These are phyloP conservation scores for Actinernus sp. DNA, from an alignment of 92 coral and sea anemone genomes.

Conservation along the genomic window DNA sequence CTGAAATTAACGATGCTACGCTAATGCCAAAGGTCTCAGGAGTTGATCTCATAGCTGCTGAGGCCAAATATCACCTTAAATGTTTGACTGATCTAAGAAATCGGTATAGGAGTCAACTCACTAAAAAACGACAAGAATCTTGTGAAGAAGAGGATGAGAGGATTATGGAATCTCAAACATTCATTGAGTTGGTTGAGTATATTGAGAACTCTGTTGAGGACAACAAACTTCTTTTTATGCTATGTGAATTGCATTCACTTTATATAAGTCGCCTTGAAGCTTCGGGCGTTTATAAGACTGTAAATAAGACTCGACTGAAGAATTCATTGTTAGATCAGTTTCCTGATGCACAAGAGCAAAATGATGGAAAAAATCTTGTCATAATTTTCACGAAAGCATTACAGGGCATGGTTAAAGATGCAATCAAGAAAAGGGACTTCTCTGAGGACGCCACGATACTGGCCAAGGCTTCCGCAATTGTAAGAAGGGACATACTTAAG, in stretches of 20 bases:
- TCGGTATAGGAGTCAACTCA: slow-evolving; percentile 43
- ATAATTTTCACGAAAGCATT: slow-evolving; percentile 30
- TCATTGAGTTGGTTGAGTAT: slow-evolving; percentile 63
- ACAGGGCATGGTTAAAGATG: slow-evolving; percentile 35
- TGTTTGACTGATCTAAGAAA: slow-evolving; percentile 70
- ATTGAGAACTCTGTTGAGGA: slow-evolving; percentile 44
- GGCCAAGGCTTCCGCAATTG: slow-evolving; percentile 58
- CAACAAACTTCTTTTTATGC: slow-evolving; percentile 35
- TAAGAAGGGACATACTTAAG: slow-evolving; percentile 56
- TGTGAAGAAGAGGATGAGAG: slow-evolving; percentile 55
- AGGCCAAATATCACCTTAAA: slow-evolving; percentile 68
- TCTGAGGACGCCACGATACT: slow-evolving; percentile 40
- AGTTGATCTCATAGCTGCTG: slow-evolving; percentile 78
- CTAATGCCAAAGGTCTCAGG: slow-evolving; percentile 62
- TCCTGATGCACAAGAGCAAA: background rate
- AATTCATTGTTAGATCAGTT: background rate
- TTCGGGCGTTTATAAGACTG: background rate
- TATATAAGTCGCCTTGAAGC: slow-evolving; percentile 48
- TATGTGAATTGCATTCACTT: slow-evolving; percentile 48
- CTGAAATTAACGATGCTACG: slow-evolving; percentile 53
- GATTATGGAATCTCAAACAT: slow-evolving; percentile 71
- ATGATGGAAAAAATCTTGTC: background rate
- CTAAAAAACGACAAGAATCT: slow-evolving; percentile 45
- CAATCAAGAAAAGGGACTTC: slow-evolving; percentile 35
- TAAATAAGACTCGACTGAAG: slow-evolving; percentile 11